These are phyloP conservation scores for Paramuricea clavata DNA, from an alignment of 92 coral and sea anemone species.

Conservation along the genomic window DNA sequence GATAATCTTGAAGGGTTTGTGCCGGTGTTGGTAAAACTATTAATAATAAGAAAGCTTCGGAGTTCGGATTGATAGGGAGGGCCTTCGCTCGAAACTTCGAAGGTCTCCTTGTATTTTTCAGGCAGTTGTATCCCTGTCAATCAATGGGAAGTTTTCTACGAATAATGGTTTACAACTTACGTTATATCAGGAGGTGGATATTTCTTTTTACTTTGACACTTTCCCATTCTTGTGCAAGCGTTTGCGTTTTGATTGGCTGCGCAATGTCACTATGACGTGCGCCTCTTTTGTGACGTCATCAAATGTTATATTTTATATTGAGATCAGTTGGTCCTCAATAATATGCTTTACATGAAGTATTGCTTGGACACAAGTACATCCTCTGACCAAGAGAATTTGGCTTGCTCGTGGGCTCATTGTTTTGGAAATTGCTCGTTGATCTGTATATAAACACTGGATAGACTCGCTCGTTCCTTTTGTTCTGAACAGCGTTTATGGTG, in stretches of 20 bases:
- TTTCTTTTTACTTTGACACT: conserved; percentile 25
- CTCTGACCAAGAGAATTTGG: conserved; percentile 21
- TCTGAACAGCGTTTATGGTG: conserved; percentile 21
- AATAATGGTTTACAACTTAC: conserved; percentile 20
- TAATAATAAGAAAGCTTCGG: too few species aligned
- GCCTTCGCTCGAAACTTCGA: too few species aligned
- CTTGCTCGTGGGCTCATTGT: conserved; percentile 50
- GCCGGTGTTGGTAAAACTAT: too few species aligned
- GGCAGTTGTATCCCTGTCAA: too few species aligned
- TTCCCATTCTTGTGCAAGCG: conserved; percentile 22
- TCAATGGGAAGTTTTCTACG: too few species aligned
- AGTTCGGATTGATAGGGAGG: too few species aligned
- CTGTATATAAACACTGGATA: neutral
- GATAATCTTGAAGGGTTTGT: too few species aligned
- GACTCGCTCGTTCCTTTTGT: conserved; percentile 24
- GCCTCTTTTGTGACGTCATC: neutral
- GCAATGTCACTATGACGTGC: neutral
- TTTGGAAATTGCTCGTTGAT: neutral
- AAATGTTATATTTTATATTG: neutral
- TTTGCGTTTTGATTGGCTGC: neutral
- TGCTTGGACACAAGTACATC: neutral
- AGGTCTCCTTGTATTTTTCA: too few species aligned
- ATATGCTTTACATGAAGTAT: neutral
- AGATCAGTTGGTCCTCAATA: neutral
- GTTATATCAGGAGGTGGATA: neutral